Conservation (phyloP, 2,113 vertebrate genomes). For the Pardalotus punctatus region DNA sequence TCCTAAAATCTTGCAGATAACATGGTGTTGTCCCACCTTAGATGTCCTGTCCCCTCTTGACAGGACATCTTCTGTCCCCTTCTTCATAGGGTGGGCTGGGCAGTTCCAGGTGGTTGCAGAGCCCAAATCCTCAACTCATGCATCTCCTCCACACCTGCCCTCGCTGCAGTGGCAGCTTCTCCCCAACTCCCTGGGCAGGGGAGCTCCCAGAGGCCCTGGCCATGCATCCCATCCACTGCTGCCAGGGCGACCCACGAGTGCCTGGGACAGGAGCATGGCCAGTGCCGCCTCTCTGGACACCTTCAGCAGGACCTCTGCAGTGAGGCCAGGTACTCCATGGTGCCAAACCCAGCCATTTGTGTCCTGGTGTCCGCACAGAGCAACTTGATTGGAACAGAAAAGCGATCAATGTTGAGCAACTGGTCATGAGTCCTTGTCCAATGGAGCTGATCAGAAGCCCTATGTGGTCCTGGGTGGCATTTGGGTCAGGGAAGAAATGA, state of each 20-base stretch:
- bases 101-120: not conserved
- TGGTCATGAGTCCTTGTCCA: rapidly evolving
- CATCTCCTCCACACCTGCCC: not conserved
- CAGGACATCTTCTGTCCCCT: too few relatives aligned
- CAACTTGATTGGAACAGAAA: not conserved
- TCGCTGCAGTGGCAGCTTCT: not conserved
- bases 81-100: not conserved
- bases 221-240: not conserved
- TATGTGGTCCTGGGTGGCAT: not conserved
- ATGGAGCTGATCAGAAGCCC: rapidly evolving
- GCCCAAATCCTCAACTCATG: not conserved
- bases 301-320: not conserved
- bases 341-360: rapidly evolving
- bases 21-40: rapidly evolving
- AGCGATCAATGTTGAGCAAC: rapidly evolving
- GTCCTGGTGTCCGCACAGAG: not conserved
- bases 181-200: not conserved
- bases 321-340: not conserved
- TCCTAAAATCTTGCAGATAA: not conserved
- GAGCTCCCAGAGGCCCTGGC: not conserved
- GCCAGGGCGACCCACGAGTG: not conserved
- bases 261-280: not conserved
- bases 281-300: not conserved
- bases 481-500: not conserved
- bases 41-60: not conserved